phyloP scores from a whole-genome alignment of 2,797 vertebrate genomes.

The Sylvia borin region DNA sequence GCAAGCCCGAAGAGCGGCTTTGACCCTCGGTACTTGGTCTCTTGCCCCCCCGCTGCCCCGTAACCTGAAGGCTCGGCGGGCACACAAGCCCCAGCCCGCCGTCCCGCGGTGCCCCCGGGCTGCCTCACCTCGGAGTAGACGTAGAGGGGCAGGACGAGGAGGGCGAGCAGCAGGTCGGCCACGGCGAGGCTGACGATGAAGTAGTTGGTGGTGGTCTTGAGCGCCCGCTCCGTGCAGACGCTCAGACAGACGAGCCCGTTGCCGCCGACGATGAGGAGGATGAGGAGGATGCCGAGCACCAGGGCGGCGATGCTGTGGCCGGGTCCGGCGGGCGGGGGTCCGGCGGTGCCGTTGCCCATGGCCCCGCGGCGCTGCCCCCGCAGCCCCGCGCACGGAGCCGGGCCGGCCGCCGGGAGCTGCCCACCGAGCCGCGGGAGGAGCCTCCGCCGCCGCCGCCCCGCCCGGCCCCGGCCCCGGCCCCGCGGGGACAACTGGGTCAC shows the following conservation, averaged over 20 bases:
- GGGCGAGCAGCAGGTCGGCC: conserved; percentile 89
- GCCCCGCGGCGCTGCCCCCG: neutral
- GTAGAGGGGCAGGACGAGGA: conserved; percentile 92
- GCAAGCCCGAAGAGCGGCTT: neutral
- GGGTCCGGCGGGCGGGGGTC: neutral
- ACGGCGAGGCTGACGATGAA: conserved; percentile 94
- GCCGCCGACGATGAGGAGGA: conserved; percentile 87
- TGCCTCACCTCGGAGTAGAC: conserved; percentile 89
- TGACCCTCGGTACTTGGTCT: rapidly evolving
- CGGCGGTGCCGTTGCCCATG: conserved; percentile 54
- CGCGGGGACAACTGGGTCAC: neutral
- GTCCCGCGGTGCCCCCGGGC: neutral
- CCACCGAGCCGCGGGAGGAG: conserved; percentile 18
- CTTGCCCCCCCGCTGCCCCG: neutral
- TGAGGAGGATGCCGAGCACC: conserved; percentile 85
- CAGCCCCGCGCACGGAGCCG: neutral
- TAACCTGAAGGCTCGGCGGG: neutral
- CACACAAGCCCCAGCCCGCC: neutral
- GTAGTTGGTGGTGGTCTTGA: conserved; percentile 97
- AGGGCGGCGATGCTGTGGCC: conserved; percentile 81
- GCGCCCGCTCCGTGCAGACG: conserved; percentile 88
- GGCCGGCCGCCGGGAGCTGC: neutral
- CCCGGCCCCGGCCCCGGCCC: neutral
- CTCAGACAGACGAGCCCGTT: conserved; percentile 92
- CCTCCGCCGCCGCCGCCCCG: neutral